These are phyloP conservation scores for Catonia carolina DNA, from an alignment of 2,888 invertebrate species.

Conservation along the genomic window DNA sequence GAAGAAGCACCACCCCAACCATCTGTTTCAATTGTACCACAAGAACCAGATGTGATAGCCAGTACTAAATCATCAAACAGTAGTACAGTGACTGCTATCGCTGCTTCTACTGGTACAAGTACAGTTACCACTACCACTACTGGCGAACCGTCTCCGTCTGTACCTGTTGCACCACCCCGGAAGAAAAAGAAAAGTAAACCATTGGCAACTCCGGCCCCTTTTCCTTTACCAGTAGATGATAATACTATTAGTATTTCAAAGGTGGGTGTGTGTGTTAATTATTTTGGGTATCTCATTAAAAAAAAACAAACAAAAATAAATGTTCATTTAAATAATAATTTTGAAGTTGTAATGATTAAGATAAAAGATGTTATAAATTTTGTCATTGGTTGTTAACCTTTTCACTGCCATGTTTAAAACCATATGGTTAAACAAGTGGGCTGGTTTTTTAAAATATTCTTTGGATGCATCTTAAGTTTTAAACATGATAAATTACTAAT, in stretches of 20 bases:
- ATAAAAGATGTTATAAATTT: too few relatives aligned
- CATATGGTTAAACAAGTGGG: too few relatives aligned
- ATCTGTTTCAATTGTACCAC: conserved; percentile 35
- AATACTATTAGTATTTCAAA: conserved; percentile 4
- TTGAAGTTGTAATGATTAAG: too few relatives aligned
- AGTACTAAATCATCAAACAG: conserved; percentile 65
- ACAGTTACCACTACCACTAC: conserved; percentile 34
- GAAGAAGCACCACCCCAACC: conserved; percentile 10
- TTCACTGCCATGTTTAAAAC: too few relatives aligned
- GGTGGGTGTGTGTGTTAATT: too few relatives aligned
- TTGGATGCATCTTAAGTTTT: too few relatives aligned
- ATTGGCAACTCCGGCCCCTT: conserved; percentile 40
- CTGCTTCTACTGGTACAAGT: conserved; percentile 42
- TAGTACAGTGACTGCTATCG: conserved; percentile 40
- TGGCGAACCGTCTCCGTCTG: conserved; percentile 21
- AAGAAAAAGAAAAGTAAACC: conserved; percentile 61
- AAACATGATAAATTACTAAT: too few relatives aligned
- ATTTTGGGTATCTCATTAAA: too few relatives aligned
- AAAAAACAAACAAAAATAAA: too few relatives aligned
- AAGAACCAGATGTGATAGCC: conserved; percentile 88
- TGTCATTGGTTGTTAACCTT: too few relatives aligned
- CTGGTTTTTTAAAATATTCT: too few relatives aligned
- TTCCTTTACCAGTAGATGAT: neutral
- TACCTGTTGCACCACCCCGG: conserved; percentile 68
- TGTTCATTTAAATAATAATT: too few relatives aligned